Base-by-base conservation (phyloP, 2,888 invertebrate species). In the Leucophenga maculata region DNA sequence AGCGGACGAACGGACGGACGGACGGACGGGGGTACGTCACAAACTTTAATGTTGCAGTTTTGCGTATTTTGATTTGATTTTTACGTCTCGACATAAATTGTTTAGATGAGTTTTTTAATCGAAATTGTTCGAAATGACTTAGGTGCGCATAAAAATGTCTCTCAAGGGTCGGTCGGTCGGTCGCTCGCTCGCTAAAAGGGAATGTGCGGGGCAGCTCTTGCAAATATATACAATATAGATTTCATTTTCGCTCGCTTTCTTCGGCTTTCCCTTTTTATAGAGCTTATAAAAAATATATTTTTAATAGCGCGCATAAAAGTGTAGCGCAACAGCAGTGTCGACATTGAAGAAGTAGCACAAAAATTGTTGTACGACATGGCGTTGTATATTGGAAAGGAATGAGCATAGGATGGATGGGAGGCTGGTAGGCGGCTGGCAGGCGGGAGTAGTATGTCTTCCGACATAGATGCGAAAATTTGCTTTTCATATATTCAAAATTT, bases 61-160 rank as follows among this genome's bases (percentile, higher is more conserved):
- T 82, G 80, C 77, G 83, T 80, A 82, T 83, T 85, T 84, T 85
- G 85, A 84, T 85, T 86, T 85, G 84, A 85, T 86, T 84, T 85
- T 85, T 85, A 85, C 83, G 84, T 78, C 79, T 74, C 76, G 80
- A 78, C 85, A 86, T 85, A 85, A 85, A 85, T 86, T 85, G 86
- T 86, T 85, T 85, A 85, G 85, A 85, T 86, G 85, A 85, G 85
- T 85, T 85, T 85, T 82, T 84, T 82, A 82, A 82, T 82, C 82
- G 82, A 82, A 82, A 82, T 83, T 82, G 82, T 82, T 83, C 77
- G 80, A 76, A 82, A 82, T 82, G 83, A 82, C 83, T 82, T 82
- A 83, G 82, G 82, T 83, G 79, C 75, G 82, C 82, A 82, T 83
- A 82, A 82, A 83, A 83, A 78, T 82, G 79, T 82, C 82, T 77